Conservation (phyloP, 2,797 vertebrate genomes). For the Otus scops region DNA sequence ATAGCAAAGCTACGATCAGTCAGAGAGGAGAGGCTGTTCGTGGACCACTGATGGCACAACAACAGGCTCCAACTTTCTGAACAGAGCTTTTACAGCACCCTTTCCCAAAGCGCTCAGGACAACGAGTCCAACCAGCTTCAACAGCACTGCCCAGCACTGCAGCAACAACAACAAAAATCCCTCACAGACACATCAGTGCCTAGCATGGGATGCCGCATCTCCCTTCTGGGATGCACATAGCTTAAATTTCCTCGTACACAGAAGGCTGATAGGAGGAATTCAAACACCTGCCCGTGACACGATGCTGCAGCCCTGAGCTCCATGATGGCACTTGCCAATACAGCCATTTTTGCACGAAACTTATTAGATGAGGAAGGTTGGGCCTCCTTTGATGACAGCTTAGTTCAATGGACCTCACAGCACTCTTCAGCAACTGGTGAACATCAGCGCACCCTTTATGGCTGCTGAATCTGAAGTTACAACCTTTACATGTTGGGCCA, state of each 20-base stretch:
- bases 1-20: neutral
- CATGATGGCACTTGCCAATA: neutral
- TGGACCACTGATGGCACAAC: neutral
- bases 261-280: neutral
- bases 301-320: neutral
- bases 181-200: neutral
- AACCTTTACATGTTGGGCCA: neutral
- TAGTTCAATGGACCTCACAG: neutral
- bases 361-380: neutral
- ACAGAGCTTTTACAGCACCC: neutral
- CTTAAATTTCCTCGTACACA: neutral
- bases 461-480: neutral
- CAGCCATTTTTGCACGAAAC: neutral
- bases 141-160: neutral
- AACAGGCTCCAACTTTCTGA: neutral
- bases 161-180: neutral
- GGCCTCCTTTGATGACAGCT: neutral
- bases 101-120: neutral
- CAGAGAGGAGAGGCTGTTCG: neutral
- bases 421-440: neutral
- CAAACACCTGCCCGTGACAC: neutral
- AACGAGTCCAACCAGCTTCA: neutral
- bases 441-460: neutral
- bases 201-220: accelerated
- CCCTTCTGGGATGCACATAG: neutral